Base-by-base conservation (phyloP, 2,888 invertebrate species). In the Idaea biselata region DNA sequence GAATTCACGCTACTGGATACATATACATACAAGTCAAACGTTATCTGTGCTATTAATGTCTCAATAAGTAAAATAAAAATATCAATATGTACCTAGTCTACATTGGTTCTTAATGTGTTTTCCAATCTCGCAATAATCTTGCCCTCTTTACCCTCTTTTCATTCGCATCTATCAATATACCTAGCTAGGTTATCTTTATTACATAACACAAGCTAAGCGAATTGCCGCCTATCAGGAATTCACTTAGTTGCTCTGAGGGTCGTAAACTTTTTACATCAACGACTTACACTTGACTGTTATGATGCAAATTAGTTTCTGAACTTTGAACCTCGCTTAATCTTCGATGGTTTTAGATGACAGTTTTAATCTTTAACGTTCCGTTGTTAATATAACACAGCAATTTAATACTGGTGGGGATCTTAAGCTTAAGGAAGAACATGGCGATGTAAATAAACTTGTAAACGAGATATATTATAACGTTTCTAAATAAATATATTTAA, bases 221-320 rank as follows among this genome's bases (percentile, higher is more conserved):
- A 25, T 44, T 44, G 44, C 44, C 44, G 44, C 75, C 73, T 60
- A 72, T 80, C 77, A 82, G 83, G 83, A 86, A 84, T 83, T 83
- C 80, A 80, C 80, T 79, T 80, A 81, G 81, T 80, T 75, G 76
- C 73, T 70, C 64, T 14, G 63, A 70, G 73, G 77, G 73, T 77
- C 77, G 78, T 82, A 78, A 86, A 86, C 75, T 84, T 84, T 83
- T 82, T 82, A 81, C 81, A 81, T 80, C 79, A 77, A 68, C 70
- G 75, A 81, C 77, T 84, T 81, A 80, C 79, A 78, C 44, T 44
- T 44, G 44, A 44, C 76, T 82, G 80, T 85, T 84, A 82, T 79
- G 80, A 86, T 85, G 86, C 81, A 86, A 85, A 87, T 83, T 78
- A 85, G 83, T 83, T 83, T 73, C 73, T 75, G 75, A 83, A 83